Evolutionary conservation across 2,797 vertebrate genomes (phyloP).

Genomic region (Neostethus bicornis): DNA sequence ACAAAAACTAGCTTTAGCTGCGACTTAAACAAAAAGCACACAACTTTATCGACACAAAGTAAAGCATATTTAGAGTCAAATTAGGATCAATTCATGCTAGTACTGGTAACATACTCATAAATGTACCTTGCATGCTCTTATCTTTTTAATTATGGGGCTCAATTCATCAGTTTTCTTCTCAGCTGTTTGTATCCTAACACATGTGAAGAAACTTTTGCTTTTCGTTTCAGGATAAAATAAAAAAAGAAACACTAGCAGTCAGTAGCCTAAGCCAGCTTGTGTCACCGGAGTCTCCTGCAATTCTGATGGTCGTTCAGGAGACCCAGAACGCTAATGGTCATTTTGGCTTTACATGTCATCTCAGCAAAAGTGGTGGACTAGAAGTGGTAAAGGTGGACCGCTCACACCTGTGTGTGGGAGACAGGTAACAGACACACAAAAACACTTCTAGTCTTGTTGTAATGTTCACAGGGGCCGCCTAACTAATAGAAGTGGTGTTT

Average conservation of each 20-base stretch:
- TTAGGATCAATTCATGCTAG: too few species aligned
- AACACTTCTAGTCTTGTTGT: not conserved
- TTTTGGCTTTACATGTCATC: slow-evolving; percentile 65
- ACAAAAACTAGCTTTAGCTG: slow-evolving; percentile 3
- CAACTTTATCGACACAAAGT: not conserved
- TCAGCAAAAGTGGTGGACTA: slow-evolving; percentile 62
- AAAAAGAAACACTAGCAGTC: slow-evolving; percentile 42
- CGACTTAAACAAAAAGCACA: not conserved
- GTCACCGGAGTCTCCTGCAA: slow-evolving; percentile 70
- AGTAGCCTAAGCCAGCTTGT: slow-evolving; percentile 74
- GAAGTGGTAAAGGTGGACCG: slow-evolving; percentile 62
- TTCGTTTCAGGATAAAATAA: slow-evolving; percentile 63
- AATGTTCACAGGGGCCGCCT: slow-evolving; percentile 11
- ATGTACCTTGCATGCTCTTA: too few species aligned
- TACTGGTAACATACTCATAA: too few species aligned
- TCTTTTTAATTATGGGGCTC: not conserved
- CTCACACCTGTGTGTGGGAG: slow-evolving; percentile 67
- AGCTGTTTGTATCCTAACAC: not conserved
- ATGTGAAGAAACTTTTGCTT: not conserved
- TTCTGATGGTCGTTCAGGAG: slow-evolving; percentile 75
- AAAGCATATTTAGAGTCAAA: not conserved
- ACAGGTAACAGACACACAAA: slow-evolving; percentile 75
- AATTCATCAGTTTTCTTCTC: not conserved
- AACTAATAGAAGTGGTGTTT: slow-evolving; percentile 11
- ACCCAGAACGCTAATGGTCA: slow-evolving; percentile 49